Base-by-base conservation (phyloP, 2,797 vertebrate genomes). In the Knipowitschia caucasica region DNA sequence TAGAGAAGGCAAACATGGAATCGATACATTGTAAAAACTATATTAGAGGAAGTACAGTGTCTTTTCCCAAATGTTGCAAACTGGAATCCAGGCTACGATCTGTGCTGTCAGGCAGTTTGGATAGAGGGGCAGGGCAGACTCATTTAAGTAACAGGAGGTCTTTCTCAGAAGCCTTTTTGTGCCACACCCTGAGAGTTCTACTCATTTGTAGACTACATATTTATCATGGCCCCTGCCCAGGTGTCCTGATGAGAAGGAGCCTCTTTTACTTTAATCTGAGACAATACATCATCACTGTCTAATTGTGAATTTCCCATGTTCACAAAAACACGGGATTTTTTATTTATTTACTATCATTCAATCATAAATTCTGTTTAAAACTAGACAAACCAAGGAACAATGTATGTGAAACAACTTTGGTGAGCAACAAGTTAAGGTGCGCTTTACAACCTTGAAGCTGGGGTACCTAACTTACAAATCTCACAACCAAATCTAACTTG, bases 101-200 rank as follows among this genome's bases (percentile, higher is more conserved):
- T n/a, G 18, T 34, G 17, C 34, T 33, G 11, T 33, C 29, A 33
- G 5, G 10, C 26, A 20, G 12, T 33, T 21, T 49, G 12, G 2
- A 17, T 5, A 1, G 10, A 47, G 36, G 49, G 64, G 73, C 73
- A 56, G 17, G 15, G 33, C 23, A 64, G 57, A 85, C 75, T 85
- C 83, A 85, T 85, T 73, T 77, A 64, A n/a, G 63, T 56, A 38
- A 53, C 68, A 67, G 64, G 42, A 67, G 72, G 59, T 71, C 59
- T 59, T 1, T 56, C 11, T 64, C 56, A 74, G 83, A 88, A 77
- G 69, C 81, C 83, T 82, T 82, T 0, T 21, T 18, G 31, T 63
- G 70, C 46, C 73, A 69, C 77, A 75, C 76, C 72, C 15, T 15
- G 46, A 70, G 15, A 64, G 26, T 70, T 55, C 50, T 30, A 1